Percentiles rank a stretch among this genome's conserved stretches.
These are phyloP conservation scores for Monodelphis domestica DNA, from an alignment of 2,797 vertebrate species.

Conservation along the genomic window DNA sequence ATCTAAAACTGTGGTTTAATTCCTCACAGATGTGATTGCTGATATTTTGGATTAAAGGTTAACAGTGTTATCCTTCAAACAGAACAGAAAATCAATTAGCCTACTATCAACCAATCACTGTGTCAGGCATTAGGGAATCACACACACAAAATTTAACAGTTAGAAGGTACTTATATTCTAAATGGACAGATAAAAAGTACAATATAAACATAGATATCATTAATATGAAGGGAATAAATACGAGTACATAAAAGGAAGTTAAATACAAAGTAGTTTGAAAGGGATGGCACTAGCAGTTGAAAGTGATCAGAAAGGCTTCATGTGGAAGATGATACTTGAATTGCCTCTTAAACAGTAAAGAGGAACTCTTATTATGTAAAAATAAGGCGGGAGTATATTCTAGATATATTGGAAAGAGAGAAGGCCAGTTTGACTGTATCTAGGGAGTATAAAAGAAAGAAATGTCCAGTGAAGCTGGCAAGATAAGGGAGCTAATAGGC, in stretches of 20 bases:
- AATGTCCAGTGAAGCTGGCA: neutral
- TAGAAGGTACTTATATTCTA: neutral
- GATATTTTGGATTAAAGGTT: neutral
- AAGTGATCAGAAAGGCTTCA: neutral
- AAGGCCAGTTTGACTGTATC: neutral
- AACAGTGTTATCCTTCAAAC: neutral
- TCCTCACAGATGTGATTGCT: neutral
- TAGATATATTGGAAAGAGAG: neutral
- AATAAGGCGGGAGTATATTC: neutral
- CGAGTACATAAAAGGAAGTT: neutral
- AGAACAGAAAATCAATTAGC: neutral
- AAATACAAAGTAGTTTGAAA: neutral
- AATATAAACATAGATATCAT: neutral
- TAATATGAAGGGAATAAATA: neutral
- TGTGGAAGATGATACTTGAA: neutral
- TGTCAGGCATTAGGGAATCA: neutral
- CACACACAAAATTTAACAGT: neutral
- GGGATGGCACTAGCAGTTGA: neutral
- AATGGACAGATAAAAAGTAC: neutral
- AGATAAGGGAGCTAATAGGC: neutral
- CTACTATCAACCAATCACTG: neutral
- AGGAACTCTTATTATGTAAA: neutral
- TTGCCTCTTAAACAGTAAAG: neutral
- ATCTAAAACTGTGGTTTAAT: neutral
- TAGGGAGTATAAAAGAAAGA: neutral